These are phyloP conservation scores for Agrochola lota DNA, from an alignment of 2,888 invertebrate species.

Conservation along the genomic window DNA sequence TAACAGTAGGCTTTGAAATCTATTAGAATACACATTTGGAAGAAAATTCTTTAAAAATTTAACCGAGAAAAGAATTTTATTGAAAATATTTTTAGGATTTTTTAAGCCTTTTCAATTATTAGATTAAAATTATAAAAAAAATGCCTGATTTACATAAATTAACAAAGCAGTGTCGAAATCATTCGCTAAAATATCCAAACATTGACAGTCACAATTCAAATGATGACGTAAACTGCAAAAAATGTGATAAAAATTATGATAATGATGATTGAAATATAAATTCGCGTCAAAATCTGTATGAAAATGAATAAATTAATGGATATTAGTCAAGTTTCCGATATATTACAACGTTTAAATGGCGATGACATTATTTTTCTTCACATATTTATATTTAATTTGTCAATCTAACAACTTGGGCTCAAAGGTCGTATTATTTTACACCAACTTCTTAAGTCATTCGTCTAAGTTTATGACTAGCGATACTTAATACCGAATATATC, in stretches of 20 bases:
- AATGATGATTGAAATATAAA: slow-evolving; percentile 59
- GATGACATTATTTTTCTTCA: slow-evolving; percentile 49
- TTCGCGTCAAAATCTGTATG: slow-evolving; percentile 45
- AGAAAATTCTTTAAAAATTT: neutral
- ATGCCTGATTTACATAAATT: slow-evolving; percentile 28
- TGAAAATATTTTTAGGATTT: neutral
- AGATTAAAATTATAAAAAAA: neutral
- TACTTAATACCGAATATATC: slow-evolving; percentile 42
- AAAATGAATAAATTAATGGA: slow-evolving; percentile 55
- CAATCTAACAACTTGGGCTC: slow-evolving; percentile 39
- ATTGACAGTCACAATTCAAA: slow-evolving; percentile 29
- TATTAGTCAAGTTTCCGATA: slow-evolving; percentile 48
- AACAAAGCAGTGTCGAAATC: slow-evolving; percentile 22
- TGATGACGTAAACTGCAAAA: slow-evolving; percentile 38
- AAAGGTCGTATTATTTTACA: slow-evolving; percentile 43
- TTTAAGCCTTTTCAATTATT: no score
- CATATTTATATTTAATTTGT: slow-evolving; percentile 54
- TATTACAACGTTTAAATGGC: slow-evolving; percentile 44
- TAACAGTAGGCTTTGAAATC: slow-evolving; percentile 75
- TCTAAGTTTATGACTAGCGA: slow-evolving; percentile 17
- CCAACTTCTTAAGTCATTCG: slow-evolving; percentile 35
- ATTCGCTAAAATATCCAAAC: slow-evolving; percentile 33
- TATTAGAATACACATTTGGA: slow-evolving; percentile 71
- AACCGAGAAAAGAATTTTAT: neutral
- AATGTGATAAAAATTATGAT: slow-evolving; percentile 51